Evolutionary conservation across 2,113 vertebrate species (phyloP).

Genomic region (Recurvirostra avosetta): DNA sequence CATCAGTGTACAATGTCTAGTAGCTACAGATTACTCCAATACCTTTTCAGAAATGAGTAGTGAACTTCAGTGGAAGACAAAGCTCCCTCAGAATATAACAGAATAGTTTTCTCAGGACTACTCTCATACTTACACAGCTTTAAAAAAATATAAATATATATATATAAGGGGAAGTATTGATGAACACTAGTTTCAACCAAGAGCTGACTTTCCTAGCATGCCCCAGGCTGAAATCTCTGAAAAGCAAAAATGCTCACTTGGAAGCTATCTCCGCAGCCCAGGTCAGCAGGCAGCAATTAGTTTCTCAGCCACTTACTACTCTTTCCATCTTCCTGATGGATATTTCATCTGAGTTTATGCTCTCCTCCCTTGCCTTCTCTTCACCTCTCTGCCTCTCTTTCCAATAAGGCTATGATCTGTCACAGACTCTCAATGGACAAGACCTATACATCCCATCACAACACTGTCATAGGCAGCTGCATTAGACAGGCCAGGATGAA

Average conservation of each 20-base stretch:
- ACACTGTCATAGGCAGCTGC: slow-evolving; percentile 38
- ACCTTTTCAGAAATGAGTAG: background rate
- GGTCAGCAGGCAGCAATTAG: slow-evolving; percentile 44
- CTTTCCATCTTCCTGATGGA: slow-evolving; percentile 53
- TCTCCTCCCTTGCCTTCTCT: background rate
- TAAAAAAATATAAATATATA: background rate
- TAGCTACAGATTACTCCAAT: background rate
- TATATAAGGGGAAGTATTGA: background rate
- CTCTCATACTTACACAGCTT: background rate
- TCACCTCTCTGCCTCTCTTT: slow-evolving; percentile 28
- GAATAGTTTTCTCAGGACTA: background rate
- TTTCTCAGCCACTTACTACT: slow-evolving; percentile 27
- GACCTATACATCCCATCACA: slow-evolving; percentile 55
- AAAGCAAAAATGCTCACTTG: slow-evolving; percentile 26
- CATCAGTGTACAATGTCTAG: background rate
- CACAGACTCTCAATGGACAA: slow-evolving; percentile 45
- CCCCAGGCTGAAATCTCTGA: slow-evolving; percentile 31
- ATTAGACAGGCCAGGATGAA: slow-evolving; percentile 48
- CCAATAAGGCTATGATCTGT: slow-evolving; percentile 41
- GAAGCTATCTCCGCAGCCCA: slow-evolving; percentile 33
- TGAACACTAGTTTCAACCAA: slow-evolving; percentile 17
- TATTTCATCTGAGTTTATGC: slow-evolving; percentile 50
- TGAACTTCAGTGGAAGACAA: background rate
- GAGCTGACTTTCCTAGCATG: background rate
- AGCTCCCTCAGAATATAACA: background rate